phyloP scores from a whole-genome alignment of 2,113 vertebrate genomes.

The Sander vitreus region DNA sequence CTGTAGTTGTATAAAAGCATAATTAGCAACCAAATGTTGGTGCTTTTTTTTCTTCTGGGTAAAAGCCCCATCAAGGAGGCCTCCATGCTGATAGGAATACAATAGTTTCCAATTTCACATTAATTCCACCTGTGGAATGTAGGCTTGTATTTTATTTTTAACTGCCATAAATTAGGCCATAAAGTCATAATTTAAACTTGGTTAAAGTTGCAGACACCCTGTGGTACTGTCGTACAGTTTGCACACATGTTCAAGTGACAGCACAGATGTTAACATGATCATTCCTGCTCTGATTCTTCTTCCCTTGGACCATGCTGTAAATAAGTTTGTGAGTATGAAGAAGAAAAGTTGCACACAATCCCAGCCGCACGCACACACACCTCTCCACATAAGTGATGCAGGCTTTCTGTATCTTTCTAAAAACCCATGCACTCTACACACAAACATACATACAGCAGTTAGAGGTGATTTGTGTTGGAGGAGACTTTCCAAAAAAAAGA shows the following conservation, averaged over 20 bases:
- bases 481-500: neutral
- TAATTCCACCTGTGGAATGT: slow-evolving; percentile 36
- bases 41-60: neutral
- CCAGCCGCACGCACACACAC: neutral
- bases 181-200: slow-evolving; percentile 24
- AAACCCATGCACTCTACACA: neutral
- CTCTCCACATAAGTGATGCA: neutral
- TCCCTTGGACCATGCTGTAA: slow-evolving; percentile 26
- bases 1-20: neutral
- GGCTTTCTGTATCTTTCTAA: neutral
- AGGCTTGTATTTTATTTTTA: slow-evolving; percentile 36
- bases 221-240: slow-evolving; percentile 17
- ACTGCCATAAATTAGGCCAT: slow-evolving; percentile 38
- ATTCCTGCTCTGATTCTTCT: slow-evolving; percentile 17
- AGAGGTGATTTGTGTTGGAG: neutral
- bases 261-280: slow-evolving; percentile 54
- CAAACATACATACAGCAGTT: neutral
- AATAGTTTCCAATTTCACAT: slow-evolving; percentile 39
- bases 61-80: neutral
- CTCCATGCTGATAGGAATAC: neutral
- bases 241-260: slow-evolving; percentile 25
- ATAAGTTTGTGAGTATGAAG: slow-evolving; percentile 28
- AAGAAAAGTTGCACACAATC: neutral
- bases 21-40: neutral
- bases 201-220: neutral